Evolutionary conservation across 2,113 vertebrate species (phyloP).

Genomic region (Taurulus bubalis): DNA sequence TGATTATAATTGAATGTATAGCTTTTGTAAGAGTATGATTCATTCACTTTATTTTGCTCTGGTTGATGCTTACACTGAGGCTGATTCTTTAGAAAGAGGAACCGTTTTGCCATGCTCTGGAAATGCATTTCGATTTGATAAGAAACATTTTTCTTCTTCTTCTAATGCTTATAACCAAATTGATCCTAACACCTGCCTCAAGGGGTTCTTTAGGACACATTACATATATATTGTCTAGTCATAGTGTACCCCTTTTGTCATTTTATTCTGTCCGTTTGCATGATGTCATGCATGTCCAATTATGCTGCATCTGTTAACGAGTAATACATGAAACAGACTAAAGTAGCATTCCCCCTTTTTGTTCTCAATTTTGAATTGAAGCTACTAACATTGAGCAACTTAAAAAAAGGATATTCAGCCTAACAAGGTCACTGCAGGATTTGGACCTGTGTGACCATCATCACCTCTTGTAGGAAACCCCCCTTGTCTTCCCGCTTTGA

Average conservation of each 20-base stretch:
- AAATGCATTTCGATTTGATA: background rate
- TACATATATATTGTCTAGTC: background rate
- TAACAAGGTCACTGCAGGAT: constrained; percentile 2
- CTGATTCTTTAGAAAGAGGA: background rate
- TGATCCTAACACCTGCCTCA: background rate
- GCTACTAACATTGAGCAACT: background rate
- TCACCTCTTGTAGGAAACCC: background rate
- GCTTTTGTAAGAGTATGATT: background rate
- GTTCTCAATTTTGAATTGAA: background rate
- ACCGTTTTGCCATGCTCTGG: background rate
- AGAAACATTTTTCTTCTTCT: background rate
- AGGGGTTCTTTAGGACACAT: background rate
- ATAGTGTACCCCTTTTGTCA: background rate
- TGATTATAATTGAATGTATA: background rate
- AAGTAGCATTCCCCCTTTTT: background rate
- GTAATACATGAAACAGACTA: background rate
- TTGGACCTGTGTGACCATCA: constrained; percentile 12
- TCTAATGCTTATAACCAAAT: no score
- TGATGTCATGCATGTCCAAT: constrained; percentile 17
- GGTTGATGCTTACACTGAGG: background rate
- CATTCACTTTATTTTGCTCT: constrained; percentile 2
- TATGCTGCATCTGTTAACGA: constrained; percentile 24
- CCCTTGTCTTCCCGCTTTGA: constrained; percentile 1
- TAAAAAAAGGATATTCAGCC: background rate
- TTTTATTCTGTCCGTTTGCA: constrained; percentile 7